Conservation (phyloP, 1,140 invertebrate genomes). For the Ceratosolen fusciceps region DNA sequence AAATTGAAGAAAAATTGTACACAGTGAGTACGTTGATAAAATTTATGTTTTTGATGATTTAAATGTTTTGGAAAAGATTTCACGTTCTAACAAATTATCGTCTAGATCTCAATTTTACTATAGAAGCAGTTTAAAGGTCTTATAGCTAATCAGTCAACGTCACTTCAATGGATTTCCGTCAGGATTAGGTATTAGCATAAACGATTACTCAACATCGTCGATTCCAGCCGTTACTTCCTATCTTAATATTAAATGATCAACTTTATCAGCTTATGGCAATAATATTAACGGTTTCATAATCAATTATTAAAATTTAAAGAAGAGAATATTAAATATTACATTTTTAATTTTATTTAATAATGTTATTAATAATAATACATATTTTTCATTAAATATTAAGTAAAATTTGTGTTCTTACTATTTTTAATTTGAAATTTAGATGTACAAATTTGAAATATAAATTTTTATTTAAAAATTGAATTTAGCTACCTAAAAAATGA, state of each 20-base stretch:
- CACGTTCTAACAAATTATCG: conserved; percentile 61
- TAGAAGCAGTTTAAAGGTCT: conserved; percentile 44
- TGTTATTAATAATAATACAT: too few species aligned
- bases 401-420: neutral
- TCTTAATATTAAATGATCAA: neutral
- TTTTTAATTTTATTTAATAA: neutral
- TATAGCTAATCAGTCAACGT: conserved; percentile 66
- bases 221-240: conserved; percentile 19
- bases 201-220: conserved; percentile 65
- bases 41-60: neutral
- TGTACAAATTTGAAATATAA: too few species aligned
- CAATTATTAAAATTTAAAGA: neutral
- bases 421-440: too few species aligned
- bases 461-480: too few species aligned
- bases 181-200: conserved; percentile 71
- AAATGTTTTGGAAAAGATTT: neutral
- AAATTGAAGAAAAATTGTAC: too few species aligned
- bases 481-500: too few species aligned
- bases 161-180: conserved; percentile 63
- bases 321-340: too few species aligned
- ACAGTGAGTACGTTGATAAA: neutral
- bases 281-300: conserved; percentile 15
- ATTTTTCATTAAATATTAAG: too few species aligned
- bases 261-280: neutral
- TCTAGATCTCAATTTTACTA: conserved; percentile 61